phyloP scores from a whole-genome alignment of 1,140 invertebrate species.

The Pristionchus pacificus region DNA sequence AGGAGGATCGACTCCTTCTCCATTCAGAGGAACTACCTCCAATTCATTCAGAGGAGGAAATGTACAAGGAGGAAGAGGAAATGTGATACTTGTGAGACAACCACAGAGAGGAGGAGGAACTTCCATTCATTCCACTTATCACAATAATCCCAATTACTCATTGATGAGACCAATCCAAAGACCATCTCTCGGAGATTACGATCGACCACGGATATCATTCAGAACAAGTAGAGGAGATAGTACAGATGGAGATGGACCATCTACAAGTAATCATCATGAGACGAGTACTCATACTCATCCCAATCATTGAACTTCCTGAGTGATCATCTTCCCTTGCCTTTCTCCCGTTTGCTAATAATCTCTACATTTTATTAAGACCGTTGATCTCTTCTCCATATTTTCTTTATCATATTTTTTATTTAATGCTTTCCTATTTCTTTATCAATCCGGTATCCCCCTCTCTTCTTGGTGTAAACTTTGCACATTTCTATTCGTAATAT shows the following conservation, averaged over 20 bases:
- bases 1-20: not conserved
- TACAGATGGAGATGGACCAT: not conserved
- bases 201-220: constrained; percentile 15
- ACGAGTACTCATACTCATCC: constrained; percentile 1
- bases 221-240: not conserved
- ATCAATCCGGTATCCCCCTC: not conserved
- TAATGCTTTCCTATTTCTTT: constrained; percentile 5
- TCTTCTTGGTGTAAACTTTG: constrained; percentile 17
- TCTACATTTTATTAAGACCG: not conserved
- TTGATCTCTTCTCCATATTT: constrained; percentile 9
- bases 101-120: not conserved
- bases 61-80: constrained; percentile 6
- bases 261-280: not conserved
- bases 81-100: not conserved
- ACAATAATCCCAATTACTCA: constrained; percentile 1
- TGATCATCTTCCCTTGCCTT: too few species aligned
- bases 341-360: constrained; percentile 19
- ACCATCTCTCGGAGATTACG: constrained; percentile 23
- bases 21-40: not conserved
- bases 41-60: not conserved
- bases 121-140: not conserved
- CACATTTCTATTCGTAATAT: too few species aligned
- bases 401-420: constrained; percentile 4
- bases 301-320: too few species aligned
- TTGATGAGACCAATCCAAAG: not conserved